These are phyloP conservation scores for Clarias batrachus DNA, from an alignment of 2,113 vertebrate genomes.

Conservation along the genomic window DNA sequence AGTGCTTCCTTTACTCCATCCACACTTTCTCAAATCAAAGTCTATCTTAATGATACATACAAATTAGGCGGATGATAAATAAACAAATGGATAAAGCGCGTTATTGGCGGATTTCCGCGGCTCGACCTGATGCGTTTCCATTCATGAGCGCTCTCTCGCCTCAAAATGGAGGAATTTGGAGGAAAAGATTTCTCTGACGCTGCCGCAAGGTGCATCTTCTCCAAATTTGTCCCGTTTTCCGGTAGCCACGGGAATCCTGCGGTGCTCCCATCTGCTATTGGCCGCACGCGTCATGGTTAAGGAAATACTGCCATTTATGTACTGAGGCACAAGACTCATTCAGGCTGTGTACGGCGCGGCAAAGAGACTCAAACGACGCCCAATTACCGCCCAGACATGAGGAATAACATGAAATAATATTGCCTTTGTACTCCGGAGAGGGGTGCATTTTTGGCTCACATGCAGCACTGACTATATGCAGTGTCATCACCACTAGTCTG, in stretches of 20 bases:
- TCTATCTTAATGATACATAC: background rate
- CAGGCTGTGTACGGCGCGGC: background rate
- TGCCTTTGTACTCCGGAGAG: background rate
- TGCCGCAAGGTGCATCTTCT: constrained; percentile 50
- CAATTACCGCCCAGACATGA: background rate
- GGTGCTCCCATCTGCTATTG: constrained; percentile 68
- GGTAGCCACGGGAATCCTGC: constrained; percentile 67
- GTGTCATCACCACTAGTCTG: background rate
- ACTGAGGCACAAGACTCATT: constrained; percentile 28
- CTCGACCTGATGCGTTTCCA: background rate
- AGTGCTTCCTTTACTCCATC: background rate
- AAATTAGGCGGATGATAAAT: background rate
- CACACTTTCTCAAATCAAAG: background rate
- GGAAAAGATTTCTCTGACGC: constrained; percentile 53
- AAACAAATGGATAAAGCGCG: background rate
- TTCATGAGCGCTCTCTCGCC: background rate
- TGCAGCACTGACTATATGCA: background rate
- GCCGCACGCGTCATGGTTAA: constrained; percentile 58
- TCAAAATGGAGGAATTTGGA: constrained; percentile 36
- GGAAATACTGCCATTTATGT: constrained; percentile 77
- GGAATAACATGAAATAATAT: background rate
- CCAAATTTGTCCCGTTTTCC: constrained; percentile 77
- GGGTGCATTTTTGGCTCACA: background rate
- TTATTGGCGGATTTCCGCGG: background rate
- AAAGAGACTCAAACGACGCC: background rate